phyloP scores from a whole-genome alignment of 2,797 vertebrate genomes.

The Pantherophis vulpinus region DNA sequence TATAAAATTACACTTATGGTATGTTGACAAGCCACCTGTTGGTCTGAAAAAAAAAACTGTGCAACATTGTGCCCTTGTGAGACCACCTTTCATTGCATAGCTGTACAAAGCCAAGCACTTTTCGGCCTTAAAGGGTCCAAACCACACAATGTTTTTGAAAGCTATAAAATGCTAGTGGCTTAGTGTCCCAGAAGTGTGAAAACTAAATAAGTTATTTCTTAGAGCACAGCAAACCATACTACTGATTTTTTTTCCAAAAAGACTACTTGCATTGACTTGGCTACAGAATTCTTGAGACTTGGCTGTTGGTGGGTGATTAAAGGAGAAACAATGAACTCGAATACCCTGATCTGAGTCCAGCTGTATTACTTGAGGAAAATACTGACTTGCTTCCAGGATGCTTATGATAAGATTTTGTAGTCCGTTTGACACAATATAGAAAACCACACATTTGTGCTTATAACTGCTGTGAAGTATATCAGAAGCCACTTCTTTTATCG shows the following conservation, averaged over 20 bases:
- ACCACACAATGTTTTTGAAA: not conserved
- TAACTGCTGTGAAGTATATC: not conserved
- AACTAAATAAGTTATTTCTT: not conserved
- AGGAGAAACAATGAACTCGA: not conserved
- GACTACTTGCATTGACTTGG: not conserved
- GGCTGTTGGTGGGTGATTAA: not conserved
- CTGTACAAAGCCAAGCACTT: slow-evolving; percentile 25
- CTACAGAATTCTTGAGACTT: not conserved
- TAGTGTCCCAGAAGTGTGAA: not conserved
- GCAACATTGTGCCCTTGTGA: slow-evolving; percentile 62
- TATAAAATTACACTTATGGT: slow-evolving; percentile 73
- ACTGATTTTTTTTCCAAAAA: too few species aligned
- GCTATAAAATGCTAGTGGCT: rapidly evolving
- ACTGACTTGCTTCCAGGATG: not conserved
- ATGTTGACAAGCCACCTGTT: slow-evolving; percentile 75
- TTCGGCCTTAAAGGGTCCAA: not conserved
- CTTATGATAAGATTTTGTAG: not conserved
- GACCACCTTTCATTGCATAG: slow-evolving; percentile 50
- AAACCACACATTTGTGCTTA: not conserved
- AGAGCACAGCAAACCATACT: not conserved
- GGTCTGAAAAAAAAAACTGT: slow-evolving; percentile 64
- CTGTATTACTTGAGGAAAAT: not conserved
- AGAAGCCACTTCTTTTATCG: not conserved
- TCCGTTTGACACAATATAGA: not conserved
- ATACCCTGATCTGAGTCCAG: too few species aligned